Base-by-base conservation (phyloP, 53 echinoderm and acorn worm genomes). In the Paracentrotus lividus region DNA sequence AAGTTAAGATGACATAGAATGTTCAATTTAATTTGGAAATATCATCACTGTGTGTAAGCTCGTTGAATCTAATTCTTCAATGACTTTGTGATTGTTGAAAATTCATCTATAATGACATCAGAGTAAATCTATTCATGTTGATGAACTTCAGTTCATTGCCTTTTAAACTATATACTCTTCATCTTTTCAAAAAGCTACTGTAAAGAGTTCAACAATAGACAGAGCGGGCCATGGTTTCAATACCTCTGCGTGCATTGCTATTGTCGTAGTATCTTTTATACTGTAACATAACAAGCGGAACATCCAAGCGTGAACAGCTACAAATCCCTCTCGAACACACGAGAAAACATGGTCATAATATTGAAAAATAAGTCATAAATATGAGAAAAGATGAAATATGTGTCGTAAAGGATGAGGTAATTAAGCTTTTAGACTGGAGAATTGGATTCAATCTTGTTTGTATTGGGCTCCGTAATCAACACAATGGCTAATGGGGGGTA, bases 151-250 rank as follows among this genome's bases (percentile, higher is more conserved):
- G 81, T 81, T 81, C 81, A 81, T 8, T 81, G 81, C 45, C 81
- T 81, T 81, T 81, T 81, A 45, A 81, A 81, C 81, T 81, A n/a
- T n/a, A n/a, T n/a, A 45, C 81, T 81, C 26, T 12, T 81, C 81
- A 47, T 81, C 81, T 47, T 81, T 81, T 81, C 45, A 81, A 77
- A n/a, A 77, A 81, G 44, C 26, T 8, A 45, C 49, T 12, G 81
- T 26, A 38, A 81, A 76, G 47, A n/a, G 81, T 2, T 1, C 47
- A n/a, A 81, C 81, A 81, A 81, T 81, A 81, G 49, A 81, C 47
- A 23, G 8, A 23, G 77, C 15, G 42, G 32, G 21, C 9, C 81
- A 81, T 5, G 49, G 81, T n/a, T 78, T 78, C 49, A 1, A 78
- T 81, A 36, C 20, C 8, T 57, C 57, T 24, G 81, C 47, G 49